Percentiles rank a stretch among this genome's conserved stretches.
Evolutionary conservation across 2,113 vertebrate species (phyloP).

Genomic region (Aleadryas rufinucha): DNA sequence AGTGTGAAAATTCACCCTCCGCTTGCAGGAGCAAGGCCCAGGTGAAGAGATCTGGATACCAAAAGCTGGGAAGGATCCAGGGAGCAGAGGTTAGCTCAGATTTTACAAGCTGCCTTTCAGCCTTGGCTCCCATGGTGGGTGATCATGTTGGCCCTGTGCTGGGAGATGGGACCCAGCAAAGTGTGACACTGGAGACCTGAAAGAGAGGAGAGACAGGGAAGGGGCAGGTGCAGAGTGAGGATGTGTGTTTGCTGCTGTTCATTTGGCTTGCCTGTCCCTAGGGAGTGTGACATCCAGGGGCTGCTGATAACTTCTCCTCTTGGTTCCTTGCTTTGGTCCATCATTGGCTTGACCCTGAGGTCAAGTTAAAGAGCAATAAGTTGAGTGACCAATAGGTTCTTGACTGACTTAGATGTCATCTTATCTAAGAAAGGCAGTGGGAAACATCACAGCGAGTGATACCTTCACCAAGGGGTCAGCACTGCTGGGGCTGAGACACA

Average conservation of each 20-base stretch:
- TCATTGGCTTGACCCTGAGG: neutral
- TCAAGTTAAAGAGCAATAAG: too few relatives aligned
- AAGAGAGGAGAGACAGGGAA: neutral
- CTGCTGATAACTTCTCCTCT: neutral
- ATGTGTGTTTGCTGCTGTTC: neutral
- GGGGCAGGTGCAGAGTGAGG: neutral
- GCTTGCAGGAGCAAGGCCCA: neutral
- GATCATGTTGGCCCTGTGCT: neutral
- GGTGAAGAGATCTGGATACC: neutral
- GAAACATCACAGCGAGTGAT: neutral
- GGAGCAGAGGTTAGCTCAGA: neutral
- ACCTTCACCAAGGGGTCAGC: neutral
- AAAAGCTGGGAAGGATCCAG: neutral
- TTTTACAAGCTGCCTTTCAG: neutral
- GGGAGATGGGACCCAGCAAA: neutral
- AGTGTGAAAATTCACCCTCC: neutral
- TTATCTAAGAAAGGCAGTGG: neutral
- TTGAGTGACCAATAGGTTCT: too few relatives aligned
- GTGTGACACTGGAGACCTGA: neutral
- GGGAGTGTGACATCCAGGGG: neutral
- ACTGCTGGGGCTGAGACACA: neutral
- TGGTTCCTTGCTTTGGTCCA: neutral
- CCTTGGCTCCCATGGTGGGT: neutral
- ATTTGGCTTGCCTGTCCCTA: neutral
- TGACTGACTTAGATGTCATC: neutral